phyloP scores from a whole-genome alignment of 2,888 invertebrate species.

The Standfussiana lucernea region DNA sequence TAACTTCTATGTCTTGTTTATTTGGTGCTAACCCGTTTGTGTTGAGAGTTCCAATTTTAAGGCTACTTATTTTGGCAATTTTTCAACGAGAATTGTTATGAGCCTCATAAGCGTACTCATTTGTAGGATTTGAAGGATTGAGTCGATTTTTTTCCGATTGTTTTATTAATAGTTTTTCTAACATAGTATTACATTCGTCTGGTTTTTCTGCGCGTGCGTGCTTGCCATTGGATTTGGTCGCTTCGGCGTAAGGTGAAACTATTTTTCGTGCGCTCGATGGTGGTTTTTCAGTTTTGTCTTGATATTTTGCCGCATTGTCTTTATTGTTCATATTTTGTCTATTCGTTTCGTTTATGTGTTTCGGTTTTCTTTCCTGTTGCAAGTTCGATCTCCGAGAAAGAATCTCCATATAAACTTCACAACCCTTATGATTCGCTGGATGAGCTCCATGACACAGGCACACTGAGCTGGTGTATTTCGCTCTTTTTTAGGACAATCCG shows the following conservation, averaged over 20 bases:
- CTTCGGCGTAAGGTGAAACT: neutral
- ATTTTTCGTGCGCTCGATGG: neutral
- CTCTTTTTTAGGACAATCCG: too few relatives aligned
- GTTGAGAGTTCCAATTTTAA: neutral
- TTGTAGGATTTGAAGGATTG: neutral
- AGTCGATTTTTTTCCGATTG: neutral
- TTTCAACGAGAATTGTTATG: neutral
- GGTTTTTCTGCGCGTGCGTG: neutral
- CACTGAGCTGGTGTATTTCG: too few relatives aligned
- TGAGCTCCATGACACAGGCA: neutral
- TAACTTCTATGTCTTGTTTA: neutral
- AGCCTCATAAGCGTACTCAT: neutral
- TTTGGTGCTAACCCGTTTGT: neutral
- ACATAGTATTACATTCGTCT: neutral
- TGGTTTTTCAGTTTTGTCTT: neutral
- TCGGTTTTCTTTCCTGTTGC: neutral
- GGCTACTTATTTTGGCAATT: neutral
- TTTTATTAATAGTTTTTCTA: neutral
- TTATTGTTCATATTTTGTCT: neutral
- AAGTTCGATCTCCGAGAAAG: neutral
- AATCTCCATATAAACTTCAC: neutral
- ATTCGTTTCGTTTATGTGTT: neutral
- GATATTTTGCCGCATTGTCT: neutral
- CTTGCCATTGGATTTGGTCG: too few relatives aligned
- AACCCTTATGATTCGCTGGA: neutral